Conservation (phyloP, 1,140 invertebrate species). For the Drosophila sturtevanti region DNA sequence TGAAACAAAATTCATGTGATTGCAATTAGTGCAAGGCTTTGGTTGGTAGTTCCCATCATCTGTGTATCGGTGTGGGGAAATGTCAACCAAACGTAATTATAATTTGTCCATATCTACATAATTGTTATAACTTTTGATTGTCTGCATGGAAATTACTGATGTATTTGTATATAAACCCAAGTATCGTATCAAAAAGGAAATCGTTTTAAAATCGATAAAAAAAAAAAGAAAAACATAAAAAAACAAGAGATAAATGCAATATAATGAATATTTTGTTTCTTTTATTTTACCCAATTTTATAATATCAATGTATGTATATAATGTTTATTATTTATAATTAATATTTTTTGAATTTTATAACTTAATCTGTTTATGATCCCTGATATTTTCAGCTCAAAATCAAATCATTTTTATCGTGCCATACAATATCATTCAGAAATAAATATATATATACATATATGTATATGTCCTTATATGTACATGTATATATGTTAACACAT, state of each 20-base stretch:
- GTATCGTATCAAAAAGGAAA: neutral
- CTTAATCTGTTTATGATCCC: neutral
- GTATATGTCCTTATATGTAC: no score
- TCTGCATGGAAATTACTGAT: neutral
- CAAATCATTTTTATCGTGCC: constrained; percentile 40
- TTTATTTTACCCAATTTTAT: neutral
- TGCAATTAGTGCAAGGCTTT: constrained; percentile 53
- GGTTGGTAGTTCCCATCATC: constrained; percentile 46
- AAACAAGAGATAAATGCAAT: neutral
- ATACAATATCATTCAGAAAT: constrained; percentile 20
- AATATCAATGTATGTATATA: neutral
- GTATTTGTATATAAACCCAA: constrained; percentile 5
- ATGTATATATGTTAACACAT: neutral
- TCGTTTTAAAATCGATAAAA: constrained; percentile 2
- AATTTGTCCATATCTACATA: constrained; percentile 3
- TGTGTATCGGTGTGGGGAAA: neutral
- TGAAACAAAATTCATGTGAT: constrained; percentile 77
- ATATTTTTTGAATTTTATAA: constrained; percentile 4
- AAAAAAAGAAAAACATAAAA: neutral
- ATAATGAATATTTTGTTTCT: neutral
- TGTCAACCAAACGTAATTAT: neutral
- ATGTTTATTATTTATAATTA: constrained; percentile 1
- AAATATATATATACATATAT: neutral
- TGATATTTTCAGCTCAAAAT: constrained; percentile 34
- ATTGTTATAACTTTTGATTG: constrained; percentile 1